Conservation (phyloP, 2,797 vertebrate genomes). For the Rhodeus uyekii region DNA sequence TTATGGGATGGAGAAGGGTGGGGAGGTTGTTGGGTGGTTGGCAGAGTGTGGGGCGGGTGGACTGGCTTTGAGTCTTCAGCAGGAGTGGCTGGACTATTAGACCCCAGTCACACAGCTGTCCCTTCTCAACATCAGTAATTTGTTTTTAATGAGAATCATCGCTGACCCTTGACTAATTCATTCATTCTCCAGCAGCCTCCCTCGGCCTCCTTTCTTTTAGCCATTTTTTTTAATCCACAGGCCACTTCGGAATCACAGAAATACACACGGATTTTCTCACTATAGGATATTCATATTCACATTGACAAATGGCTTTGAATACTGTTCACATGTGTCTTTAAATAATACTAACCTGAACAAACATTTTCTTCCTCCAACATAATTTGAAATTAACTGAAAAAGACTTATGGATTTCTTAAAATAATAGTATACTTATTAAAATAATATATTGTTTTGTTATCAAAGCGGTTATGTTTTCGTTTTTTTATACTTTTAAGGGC, state of each 20-base stretch:
- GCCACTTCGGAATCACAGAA: constrained; percentile 35
- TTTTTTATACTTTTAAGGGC: neutral
- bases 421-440: too few relatives aligned
- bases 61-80: constrained; percentile 75
- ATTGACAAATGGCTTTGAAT: constrained; percentile 12
- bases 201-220: constrained; percentile 48
- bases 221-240: constrained; percentile 36
- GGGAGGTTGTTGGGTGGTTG: constrained; percentile 49
- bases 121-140: constrained; percentile 98
- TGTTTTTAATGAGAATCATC: constrained; percentile 99
- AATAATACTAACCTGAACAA: neutral
- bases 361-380: neutral
- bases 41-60: constrained; percentile 67
- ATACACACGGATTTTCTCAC: constrained; percentile 61
- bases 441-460: neutral
- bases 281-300: constrained; percentile 46
- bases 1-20: constrained; percentile 45
- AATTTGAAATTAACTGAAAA: neutral
- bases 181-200: constrained; percentile 89
- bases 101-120: constrained; percentile 98
- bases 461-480: neutral
- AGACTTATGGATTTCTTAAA: neutral
- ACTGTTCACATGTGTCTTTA: neutral
- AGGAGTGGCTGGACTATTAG: constrained; percentile 88
- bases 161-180: constrained; percentile 99